A percentile compares a stretch with the other conserved stretches of the same genome.
Evolutionary conservation across 2,113 vertebrate species (phyloP).

Genomic region (Herpailurus yagouaroundi): DNA sequence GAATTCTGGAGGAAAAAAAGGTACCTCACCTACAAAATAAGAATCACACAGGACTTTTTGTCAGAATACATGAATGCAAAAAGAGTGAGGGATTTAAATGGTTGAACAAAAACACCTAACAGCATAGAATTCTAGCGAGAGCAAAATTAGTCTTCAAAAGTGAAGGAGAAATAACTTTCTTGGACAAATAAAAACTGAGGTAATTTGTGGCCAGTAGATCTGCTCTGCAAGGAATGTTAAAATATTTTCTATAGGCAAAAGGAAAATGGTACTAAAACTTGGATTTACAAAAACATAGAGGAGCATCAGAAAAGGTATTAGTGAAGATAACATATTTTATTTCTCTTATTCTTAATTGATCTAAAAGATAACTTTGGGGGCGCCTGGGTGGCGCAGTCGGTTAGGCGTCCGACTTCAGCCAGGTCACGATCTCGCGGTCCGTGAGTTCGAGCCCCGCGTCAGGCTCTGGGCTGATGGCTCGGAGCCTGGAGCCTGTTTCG

Average conservation of each 20-base stretch:
- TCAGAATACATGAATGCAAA: background rate
- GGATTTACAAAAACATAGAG: background rate
- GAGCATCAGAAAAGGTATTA: background rate
- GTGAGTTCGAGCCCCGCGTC: too few relatives aligned
- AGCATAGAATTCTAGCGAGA: background rate
- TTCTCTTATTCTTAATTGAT: background rate
- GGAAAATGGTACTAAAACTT: background rate
- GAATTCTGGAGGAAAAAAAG: background rate
- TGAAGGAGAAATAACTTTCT: background rate
- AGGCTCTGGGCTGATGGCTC: too few relatives aligned
- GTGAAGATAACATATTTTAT: background rate
- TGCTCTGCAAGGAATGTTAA: background rate
- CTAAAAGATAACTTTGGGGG: background rate
- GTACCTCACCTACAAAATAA: background rate
- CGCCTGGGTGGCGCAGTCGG: too few relatives aligned
- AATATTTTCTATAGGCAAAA: background rate
- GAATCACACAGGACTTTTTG: background rate
- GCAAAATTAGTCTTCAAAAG: background rate
- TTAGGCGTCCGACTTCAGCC: too few relatives aligned
- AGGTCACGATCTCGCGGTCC: too few relatives aligned
- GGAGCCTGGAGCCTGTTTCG: too few relatives aligned
- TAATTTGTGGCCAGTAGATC: background rate
- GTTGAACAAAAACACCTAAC: background rate
- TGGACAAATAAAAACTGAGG: background rate
- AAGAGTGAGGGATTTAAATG: background rate